Conservation (phyloP, 2,888 invertebrate genomes). For the Iselma pallidipennis region DNA sequence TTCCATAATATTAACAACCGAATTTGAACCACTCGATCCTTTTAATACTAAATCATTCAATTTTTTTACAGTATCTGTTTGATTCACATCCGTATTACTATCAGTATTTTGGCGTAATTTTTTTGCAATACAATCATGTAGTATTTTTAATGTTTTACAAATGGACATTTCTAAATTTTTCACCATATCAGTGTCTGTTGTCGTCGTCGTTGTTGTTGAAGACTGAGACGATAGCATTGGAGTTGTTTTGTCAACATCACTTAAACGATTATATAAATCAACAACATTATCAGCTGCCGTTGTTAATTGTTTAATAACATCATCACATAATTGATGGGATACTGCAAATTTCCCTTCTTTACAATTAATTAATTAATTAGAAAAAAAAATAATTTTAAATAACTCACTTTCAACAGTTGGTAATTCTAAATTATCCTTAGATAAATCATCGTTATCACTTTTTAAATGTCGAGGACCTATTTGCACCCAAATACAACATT, state of each 20-base stretch:
- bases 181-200: constrained; percentile 54
- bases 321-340: constrained; percentile 65
- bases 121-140: constrained; percentile 57
- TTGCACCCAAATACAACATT: no score
- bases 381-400: constrained; percentile 8
- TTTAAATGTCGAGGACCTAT: not conserved
- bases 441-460: constrained; percentile 38
- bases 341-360: constrained; percentile 53
- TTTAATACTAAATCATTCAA: constrained; percentile 55
- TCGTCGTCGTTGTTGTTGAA: constrained; percentile 11
- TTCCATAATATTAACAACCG: constrained; percentile 64
- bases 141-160: constrained; percentile 62
- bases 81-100: constrained; percentile 53
- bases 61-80: constrained; percentile 59
- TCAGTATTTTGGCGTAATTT: constrained; percentile 49
- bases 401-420: constrained; percentile 46
- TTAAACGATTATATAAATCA: constrained; percentile 68
- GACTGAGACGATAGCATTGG: constrained; percentile 18
- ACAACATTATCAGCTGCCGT: constrained; percentile 72
- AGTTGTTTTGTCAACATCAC: constrained; percentile 42
- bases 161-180: constrained; percentile 64
- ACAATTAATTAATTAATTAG: not conserved
- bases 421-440: constrained; percentile 39
- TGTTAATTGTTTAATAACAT: constrained; percentile 63
- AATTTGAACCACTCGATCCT: constrained; percentile 56